Percentiles rank a stretch among this genome's conserved stretches.
phyloP scores from a whole-genome alignment of 2,113 vertebrate genomes.

The Chinchilla lanigera region DNA sequence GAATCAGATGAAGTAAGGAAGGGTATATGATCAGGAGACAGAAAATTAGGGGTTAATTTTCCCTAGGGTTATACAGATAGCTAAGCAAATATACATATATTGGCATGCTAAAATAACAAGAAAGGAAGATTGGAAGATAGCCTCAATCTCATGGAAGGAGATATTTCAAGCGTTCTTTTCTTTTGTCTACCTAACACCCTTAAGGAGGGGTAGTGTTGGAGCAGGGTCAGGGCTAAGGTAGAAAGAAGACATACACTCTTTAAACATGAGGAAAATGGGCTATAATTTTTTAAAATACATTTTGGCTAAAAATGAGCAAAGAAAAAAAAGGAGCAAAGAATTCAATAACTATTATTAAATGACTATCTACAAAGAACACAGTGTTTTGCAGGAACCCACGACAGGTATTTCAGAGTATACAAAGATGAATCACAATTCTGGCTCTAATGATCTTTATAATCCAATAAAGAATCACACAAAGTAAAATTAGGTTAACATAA shows the following conservation, averaged over 20 bases:
- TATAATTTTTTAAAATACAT: conserved; percentile 28
- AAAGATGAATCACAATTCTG: conserved; percentile 44
- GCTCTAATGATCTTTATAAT: conserved; percentile 2
- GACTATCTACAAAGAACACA: conserved; percentile 24
- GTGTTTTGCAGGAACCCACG: conserved; percentile 41
- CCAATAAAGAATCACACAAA: conserved; percentile 19
- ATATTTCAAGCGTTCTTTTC: neutral
- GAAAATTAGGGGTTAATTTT: conserved; percentile 11
- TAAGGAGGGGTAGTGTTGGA: neutral
- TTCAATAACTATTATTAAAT: conserved; percentile 48
- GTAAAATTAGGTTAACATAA: conserved; percentile 17
- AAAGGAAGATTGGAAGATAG: neutral
- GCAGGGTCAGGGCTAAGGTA: neutral
- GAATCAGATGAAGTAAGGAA: neutral
- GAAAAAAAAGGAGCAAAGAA: conserved; percentile 41
- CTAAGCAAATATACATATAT: neutral
- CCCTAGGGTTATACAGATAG: neutral
- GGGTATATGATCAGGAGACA: neutral
- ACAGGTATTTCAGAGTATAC: conserved; percentile 29
- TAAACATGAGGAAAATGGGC: neutral
- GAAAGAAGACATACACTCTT: conserved; percentile 15
- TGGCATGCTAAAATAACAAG: conserved; percentile 7
- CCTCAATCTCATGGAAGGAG: neutral
- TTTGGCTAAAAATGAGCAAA: too few species aligned
- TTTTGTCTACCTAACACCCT: neutral